A percentile compares a stretch with the other conserved stretches of the same genome.
These are phyloP conservation scores for Campaea margaritaria DNA, from an alignment of 2,888 invertebrate genomes.

Conservation along the genomic window DNA sequence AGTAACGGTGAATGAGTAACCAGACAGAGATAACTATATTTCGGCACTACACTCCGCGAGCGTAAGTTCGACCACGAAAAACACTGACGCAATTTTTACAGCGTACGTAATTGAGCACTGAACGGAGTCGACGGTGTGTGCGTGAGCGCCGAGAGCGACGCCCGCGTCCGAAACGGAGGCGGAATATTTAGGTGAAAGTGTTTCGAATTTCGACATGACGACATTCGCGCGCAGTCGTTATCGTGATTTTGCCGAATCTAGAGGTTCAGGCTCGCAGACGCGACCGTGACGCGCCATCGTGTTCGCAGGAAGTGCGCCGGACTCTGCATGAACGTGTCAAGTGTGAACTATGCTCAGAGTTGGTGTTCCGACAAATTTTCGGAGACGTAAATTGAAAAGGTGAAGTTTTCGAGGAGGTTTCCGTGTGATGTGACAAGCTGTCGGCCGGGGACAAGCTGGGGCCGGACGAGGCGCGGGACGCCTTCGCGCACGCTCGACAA, in stretches of 20 bases:
- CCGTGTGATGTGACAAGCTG: conserved; percentile 81
- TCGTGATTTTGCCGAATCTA: conserved; percentile 85
- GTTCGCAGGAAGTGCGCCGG: conserved; percentile 71
- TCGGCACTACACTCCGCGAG: conserved; percentile 71
- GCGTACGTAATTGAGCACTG: conserved; percentile 82
- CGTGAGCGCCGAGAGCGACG: conserved; percentile 84
- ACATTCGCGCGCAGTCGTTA: conserved; percentile 85
- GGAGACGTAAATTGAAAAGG: conserved; percentile 79
- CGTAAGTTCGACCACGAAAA: conserved; percentile 83
- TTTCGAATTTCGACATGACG: conserved; percentile 86
- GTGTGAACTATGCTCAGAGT: conserved; percentile 78
- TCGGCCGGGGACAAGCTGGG: conserved; percentile 77
- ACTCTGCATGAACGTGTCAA: conserved; percentile 66
- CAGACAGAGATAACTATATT: conserved; percentile 84
- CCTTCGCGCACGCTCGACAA: conserved; percentile 72
- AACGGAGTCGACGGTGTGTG: conserved; percentile 76
- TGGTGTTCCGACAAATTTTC: conserved; percentile 72
- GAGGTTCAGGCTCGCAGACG: conserved; percentile 77
- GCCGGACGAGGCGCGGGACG: conserved; percentile 76
- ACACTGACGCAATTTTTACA: conserved; percentile 85
- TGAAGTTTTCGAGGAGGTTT: conserved; percentile 74
- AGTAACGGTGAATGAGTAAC: conserved; percentile 76
- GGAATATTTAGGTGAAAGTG: conserved; percentile 86
- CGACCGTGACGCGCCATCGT: conserved; percentile 60
- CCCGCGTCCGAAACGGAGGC: conserved; percentile 84